phyloP scores from a whole-genome alignment of 2,797 vertebrate genomes.

The Pseudochirops corinnae region DNA sequence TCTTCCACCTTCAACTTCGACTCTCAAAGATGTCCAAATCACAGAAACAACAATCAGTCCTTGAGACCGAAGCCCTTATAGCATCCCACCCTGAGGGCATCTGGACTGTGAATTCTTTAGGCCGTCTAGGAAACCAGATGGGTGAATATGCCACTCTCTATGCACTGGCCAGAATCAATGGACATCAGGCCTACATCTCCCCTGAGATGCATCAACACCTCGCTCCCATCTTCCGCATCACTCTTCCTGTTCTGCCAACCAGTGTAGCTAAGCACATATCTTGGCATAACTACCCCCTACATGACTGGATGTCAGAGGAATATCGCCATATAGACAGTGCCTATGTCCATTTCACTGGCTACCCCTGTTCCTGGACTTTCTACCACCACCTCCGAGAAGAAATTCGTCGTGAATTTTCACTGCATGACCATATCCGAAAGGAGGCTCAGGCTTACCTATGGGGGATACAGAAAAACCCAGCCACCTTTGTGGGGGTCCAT shows the following conservation, averaged over 20 bases:
- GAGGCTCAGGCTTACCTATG: slow-evolving; percentile 64
- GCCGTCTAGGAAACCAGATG: slow-evolving; percentile 83
- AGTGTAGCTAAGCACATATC: accelerated
- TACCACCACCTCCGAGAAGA: slow-evolving; percentile 76
- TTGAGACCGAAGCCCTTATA: neutral
- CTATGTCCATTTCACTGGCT: slow-evolving; percentile 68
- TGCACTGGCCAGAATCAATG: slow-evolving; percentile 77
- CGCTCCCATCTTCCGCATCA: slow-evolving; percentile 77
- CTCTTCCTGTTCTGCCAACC: slow-evolving; percentile 68
- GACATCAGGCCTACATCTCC: slow-evolving; percentile 70
- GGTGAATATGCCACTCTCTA: slow-evolving; percentile 80
- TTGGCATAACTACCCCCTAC: slow-evolving; percentile 66
- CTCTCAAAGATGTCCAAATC: slow-evolving; percentile 40
- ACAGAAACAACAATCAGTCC: slow-evolving; percentile 11
- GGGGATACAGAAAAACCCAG: slow-evolving; percentile 29
- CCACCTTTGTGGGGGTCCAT: slow-evolving; percentile 82
- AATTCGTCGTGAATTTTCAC: slow-evolving; percentile 73
- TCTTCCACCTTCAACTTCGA: slow-evolving; percentile 54
- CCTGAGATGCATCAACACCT: slow-evolving; percentile 63
- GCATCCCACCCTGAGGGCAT: neutral
- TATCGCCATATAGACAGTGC: slow-evolving; percentile 71
- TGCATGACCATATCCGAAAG: slow-evolving; percentile 65
- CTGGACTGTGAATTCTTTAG: slow-evolving; percentile 77
- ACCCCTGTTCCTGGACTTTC: slow-evolving; percentile 81
- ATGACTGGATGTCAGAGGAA: slow-evolving; percentile 81